Percentiles rank a stretch among this genome's conserved stretches.
These are phyloP conservation scores for Nephila pilipes DNA, from an alignment of 1,140 invertebrate species.

Conservation along the genomic window DNA sequence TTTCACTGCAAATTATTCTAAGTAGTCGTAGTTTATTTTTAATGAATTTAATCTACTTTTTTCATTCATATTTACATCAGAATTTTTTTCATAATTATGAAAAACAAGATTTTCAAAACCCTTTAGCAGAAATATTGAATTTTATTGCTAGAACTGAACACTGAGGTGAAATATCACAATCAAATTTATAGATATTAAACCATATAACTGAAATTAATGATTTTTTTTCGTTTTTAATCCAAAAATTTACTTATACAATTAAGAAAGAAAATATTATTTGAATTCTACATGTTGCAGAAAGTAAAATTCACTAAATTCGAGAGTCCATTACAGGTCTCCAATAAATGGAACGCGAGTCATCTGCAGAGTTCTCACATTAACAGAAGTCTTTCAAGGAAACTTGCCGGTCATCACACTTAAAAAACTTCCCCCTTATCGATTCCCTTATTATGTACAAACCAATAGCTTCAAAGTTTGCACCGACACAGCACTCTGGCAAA, in stretches of 20 bases:
- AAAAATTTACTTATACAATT: not conserved
- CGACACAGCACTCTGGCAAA: not conserved
- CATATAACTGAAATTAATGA: no score
- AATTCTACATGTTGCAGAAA: not conserved
- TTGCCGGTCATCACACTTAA: not conserved
- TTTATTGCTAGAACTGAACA: no score
- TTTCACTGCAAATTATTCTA: no score
- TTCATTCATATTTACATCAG: no score
- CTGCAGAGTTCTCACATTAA: not conserved
- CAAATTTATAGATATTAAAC: no score
- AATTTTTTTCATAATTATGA: no score
- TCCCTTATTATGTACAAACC: conserved; percentile 31
- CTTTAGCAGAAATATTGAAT: no score
- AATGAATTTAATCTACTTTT: no score
- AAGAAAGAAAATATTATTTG: not conserved
- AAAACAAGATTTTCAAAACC: no score
- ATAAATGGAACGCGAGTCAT: not conserved
- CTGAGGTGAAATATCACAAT: no score
- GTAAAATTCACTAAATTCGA: not conserved
- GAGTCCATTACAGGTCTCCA: not conserved
- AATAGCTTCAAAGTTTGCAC: not conserved
- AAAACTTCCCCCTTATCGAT: conserved; percentile 15
- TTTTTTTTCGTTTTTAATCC: no score
- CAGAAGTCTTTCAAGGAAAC: not conserved
- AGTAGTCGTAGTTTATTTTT: no score